Conservation (phyloP, 2,888 invertebrate genomes). For the Papilio protenor region DNA sequence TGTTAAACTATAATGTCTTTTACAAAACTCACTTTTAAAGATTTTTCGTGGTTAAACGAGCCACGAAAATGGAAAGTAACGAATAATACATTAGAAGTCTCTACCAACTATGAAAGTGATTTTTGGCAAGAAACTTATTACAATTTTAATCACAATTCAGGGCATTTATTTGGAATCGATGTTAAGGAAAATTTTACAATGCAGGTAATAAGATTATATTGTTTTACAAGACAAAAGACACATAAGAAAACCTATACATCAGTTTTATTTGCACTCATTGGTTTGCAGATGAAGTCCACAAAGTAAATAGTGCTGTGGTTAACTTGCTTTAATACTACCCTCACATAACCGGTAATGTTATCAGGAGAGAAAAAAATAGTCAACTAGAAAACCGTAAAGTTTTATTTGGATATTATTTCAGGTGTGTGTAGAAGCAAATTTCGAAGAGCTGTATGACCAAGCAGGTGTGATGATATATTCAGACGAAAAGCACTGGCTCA, state of each 20-base stretch:
- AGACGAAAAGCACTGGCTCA: constrained; percentile 75
- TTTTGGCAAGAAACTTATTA: constrained; percentile 75
- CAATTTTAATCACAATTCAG: constrained; percentile 63
- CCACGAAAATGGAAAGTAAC: constrained; percentile 61
- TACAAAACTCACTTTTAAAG: constrained; percentile 45
- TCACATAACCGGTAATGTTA: too few species aligned
- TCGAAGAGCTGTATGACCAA: constrained; percentile 70
- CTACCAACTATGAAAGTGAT: constrained; percentile 67
- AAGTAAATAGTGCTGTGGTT: not conserved
- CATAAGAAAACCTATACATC: not conserved
- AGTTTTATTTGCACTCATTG: not conserved
- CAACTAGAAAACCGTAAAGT: not conserved
- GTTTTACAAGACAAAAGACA: not conserved
- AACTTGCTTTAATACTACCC: too few species aligned
- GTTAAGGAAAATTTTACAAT: constrained; percentile 66
- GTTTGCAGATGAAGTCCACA: not conserved
- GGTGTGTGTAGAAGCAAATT: constrained; percentile 70
- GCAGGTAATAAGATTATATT: constrained; percentile 55
- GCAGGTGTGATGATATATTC: constrained; percentile 74
- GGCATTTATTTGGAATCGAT: constrained; percentile 66
- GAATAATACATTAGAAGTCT: constrained; percentile 55
- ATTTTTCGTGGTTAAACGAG: constrained; percentile 71
- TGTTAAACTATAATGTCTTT: not conserved
- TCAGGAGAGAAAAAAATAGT: too few species aligned
- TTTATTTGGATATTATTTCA: constrained; percentile 45